These are phyloP conservation scores for Pleuronectes platessa DNA, from an alignment of 2,113 vertebrate genomes.

Conservation along the genomic window DNA sequence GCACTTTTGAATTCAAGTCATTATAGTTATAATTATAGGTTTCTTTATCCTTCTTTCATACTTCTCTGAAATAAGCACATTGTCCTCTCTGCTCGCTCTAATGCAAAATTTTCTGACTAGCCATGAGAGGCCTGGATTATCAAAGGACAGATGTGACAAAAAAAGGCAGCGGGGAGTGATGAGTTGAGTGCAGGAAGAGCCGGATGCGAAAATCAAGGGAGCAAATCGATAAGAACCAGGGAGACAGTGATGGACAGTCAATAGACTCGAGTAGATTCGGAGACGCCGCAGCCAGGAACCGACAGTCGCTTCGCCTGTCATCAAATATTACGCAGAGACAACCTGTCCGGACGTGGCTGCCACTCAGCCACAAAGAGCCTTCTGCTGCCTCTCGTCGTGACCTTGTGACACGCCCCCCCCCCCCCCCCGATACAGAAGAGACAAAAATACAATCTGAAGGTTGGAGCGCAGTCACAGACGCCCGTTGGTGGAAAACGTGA, in stretches of 20 bases:
- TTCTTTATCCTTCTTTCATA: background rate
- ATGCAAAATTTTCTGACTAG: conserved; percentile 19
- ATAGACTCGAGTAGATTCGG: conserved; percentile 44
- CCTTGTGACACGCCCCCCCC: conserved; percentile 31
- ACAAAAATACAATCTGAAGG: conserved; percentile 55
- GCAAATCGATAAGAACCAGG: conserved; percentile 50
- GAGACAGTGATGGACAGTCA: conserved; percentile 57
- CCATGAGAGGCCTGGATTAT: background rate
- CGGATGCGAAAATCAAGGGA: conserved; percentile 26
- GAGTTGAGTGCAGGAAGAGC: conserved; percentile 17
- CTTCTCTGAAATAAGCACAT: too few relatives aligned
- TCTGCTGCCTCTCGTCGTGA: conserved; percentile 36
- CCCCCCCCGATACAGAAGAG: conserved; percentile 32
- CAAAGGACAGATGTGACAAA: background rate
- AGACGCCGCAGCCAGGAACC: conserved; percentile 15
- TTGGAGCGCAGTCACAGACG: conserved; percentile 35
- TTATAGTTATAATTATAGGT: conserved; percentile 13
- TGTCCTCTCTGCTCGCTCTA: background rate
- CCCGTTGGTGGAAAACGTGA: conserved; percentile 63
- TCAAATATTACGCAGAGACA: conserved; percentile 53
- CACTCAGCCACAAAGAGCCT: conserved; percentile 44
- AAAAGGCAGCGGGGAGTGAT: conserved; percentile 38
- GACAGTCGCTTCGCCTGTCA: conserved; percentile 46
- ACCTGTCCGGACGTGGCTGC: conserved; percentile 48
- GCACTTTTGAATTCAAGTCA: conserved; percentile 25